Conservation (phyloP, 2,113 vertebrate genomes). For the Lepus americanus region DNA sequence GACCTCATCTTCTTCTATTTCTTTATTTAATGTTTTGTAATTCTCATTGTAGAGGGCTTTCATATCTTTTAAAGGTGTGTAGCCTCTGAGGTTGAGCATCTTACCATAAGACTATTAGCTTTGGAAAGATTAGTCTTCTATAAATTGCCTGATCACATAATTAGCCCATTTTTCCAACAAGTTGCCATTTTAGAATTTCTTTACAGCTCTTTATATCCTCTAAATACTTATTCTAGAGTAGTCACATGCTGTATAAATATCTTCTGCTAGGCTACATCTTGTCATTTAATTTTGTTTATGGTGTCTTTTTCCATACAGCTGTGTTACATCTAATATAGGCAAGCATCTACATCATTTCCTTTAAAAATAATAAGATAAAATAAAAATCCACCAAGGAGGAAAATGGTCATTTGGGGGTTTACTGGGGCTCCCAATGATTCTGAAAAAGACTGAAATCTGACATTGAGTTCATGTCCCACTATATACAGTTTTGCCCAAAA, state of each 20-base stretch:
- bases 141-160: constrained; percentile 16
- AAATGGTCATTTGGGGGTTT: neutral
- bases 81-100: neutral
- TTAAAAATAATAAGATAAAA: neutral
- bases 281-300: constrained; percentile 18
- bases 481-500: neutral
- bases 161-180: neutral
- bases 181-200: neutral
- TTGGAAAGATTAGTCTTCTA: neutral
- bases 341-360: neutral
- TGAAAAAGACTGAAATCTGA: neutral
- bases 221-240: constrained; percentile 34
- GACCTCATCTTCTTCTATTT: too few species aligned
- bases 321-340: neutral
- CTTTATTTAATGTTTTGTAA: too few species aligned
- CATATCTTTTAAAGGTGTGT: too few species aligned
- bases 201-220: neutral
- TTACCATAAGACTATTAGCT: neutral
- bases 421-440: neutral
- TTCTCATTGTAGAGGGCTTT: too few species aligned
- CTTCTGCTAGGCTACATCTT: neutral
- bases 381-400: neutral
- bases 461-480: neutral
- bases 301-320: neutral
- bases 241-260: neutral